These are phyloP conservation scores for Drosophila mayaguana DNA, from an alignment of 2,888 invertebrate species.

Conservation along the genomic window DNA sequence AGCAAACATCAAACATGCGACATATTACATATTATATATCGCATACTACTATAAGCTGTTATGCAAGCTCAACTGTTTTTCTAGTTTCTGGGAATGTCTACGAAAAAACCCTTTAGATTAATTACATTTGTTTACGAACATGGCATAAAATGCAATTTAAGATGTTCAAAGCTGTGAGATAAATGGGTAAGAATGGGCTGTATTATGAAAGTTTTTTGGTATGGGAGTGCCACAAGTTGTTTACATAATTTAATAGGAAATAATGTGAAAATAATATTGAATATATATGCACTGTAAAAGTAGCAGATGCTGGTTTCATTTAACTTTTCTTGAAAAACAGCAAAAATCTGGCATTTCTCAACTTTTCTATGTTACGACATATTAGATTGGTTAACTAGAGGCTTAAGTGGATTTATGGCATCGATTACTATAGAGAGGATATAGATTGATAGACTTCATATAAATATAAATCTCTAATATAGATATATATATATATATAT, in stretches of 20 bases:
- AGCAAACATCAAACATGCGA: not conserved
- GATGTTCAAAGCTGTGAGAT: not conserved
- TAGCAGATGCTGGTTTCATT: not conserved
- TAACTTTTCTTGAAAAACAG: not conserved
- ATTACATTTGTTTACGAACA: not conserved
- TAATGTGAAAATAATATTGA: not conserved
- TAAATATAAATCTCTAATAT: too few species aligned
- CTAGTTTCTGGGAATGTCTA: conserved; percentile 11
- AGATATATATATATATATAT: too few species aligned
- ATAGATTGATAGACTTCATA: too few species aligned
- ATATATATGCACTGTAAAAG: not conserved
- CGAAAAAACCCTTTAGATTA: not conserved
- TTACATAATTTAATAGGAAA: not conserved
- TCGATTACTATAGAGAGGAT: too few species aligned
- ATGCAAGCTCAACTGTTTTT: conserved; percentile 13
- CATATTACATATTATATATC: not conserved
- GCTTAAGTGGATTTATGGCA: too few species aligned
- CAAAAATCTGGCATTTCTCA: not conserved
- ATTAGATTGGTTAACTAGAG: too few species aligned
- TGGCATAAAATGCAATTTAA: not conserved
- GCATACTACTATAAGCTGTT: not conserved
- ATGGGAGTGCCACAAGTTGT: not conserved
- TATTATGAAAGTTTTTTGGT: not conserved
- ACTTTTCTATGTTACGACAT: too few species aligned
- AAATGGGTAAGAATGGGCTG: not conserved